Base-by-base conservation (phyloP, 2,888 invertebrate genomes). In the Escarpia spicata region DNA sequence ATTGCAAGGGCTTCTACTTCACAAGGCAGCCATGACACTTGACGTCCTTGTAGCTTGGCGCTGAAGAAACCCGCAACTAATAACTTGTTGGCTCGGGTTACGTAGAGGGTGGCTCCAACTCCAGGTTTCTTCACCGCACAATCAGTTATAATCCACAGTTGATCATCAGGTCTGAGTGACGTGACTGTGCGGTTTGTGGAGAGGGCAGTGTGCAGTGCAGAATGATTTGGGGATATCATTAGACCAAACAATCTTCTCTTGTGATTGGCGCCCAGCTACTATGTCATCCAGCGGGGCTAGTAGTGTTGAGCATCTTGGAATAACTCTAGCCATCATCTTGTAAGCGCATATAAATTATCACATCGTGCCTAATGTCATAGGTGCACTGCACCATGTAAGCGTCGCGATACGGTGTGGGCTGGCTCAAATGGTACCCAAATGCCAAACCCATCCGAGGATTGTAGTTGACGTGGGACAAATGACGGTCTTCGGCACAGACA, bases 391-490 rank as follows among this genome's bases (percentile, higher is more conserved):
- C 60, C 12, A 60, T 60, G 60, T 15, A 19, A 3, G 60, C 15
- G 60, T 60, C 19, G 60, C 1, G 60, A 60, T 60, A 19, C 60
- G 19, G 60, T 60, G n/a, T 15, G 93, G 94, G 44, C 94, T 94
- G 8, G 94, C 93, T 26, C 93, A 91, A 8, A 94, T 37, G 19
- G 58, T 43, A 4, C 94, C 94, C 43, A 93, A 90, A 15, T 93
- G 90, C 94, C 94, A 94, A 43, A 93, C 90, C 94, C 94, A 94
- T 37, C 94, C 94, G 19, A 94, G 92, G 3, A 94, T 93, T 19
- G n/a, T n/a, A n/a, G n/a, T n/a, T n/a, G n/a, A n/a, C n/a, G n/a
- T n/a, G n/a, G n/a, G n/a, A n/a, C n/a, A n/a, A n/a, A n/a, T n/a
- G n/a, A n/a, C n/a, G n/a, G n/a, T n/a, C n/a, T n/a, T n/a, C n/a